A percentile compares a stretch with the other conserved stretches of the same genome.
Conservation (phyloP, 2,797 vertebrate species). For the Onychomys torridus region DNA sequence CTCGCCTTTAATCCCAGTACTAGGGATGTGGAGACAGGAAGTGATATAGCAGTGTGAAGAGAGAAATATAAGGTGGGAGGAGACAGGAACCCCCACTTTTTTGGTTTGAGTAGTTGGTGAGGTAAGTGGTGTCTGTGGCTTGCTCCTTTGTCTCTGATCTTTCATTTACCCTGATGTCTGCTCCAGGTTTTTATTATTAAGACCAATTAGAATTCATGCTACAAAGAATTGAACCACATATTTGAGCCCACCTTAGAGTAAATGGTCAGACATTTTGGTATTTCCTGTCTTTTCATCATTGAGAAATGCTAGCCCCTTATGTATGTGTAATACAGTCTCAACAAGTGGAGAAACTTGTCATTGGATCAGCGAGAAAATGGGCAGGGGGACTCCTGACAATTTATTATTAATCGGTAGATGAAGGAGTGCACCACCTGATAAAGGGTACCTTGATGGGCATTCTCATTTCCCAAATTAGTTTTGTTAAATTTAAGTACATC, state of each 20-base stretch:
- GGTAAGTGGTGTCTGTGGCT: too few species aligned
- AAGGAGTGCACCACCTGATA: neutral
- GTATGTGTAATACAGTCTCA: neutral
- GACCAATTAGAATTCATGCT: too few species aligned
- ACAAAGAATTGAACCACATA: neutral
- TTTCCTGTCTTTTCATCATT: neutral
- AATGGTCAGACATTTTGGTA: neutral
- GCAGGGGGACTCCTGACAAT: neutral
- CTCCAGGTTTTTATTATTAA: too few species aligned
- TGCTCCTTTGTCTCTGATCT: too few species aligned
- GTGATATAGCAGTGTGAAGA: too few species aligned
- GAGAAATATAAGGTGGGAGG: too few species aligned
- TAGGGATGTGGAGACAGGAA: too few species aligned
- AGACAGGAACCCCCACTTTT: too few species aligned
- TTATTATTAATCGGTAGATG: neutral
- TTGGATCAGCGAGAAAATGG: neutral
- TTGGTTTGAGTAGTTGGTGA: too few species aligned
- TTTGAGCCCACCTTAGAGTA: neutral
- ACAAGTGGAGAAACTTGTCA: too few species aligned
- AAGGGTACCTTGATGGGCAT: neutral
- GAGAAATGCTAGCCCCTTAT: neutral
- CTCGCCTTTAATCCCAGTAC: too few species aligned
- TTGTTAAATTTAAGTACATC: neutral
- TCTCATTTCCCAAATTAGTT: neutral
- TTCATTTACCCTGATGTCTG: too few species aligned